Evolutionary conservation across 1,140 invertebrate species (phyloP).

Genomic region (Lucilia sericata): DNA sequence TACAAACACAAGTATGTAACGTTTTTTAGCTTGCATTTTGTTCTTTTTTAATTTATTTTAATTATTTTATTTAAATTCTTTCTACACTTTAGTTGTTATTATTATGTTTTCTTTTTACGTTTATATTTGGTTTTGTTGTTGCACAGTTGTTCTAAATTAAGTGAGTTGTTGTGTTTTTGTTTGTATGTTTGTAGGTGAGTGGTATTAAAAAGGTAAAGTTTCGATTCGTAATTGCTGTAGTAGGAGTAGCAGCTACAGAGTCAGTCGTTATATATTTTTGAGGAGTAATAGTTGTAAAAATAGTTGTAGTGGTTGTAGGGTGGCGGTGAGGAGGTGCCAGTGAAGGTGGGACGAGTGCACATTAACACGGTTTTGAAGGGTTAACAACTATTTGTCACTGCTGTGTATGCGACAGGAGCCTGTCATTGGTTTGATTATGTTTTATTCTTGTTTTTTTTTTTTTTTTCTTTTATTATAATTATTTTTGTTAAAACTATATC

Average conservation of each 20-base stretch:
- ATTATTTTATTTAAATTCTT: not conserved
- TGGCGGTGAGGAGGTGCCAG: conserved; percentile 18
- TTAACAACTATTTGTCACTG: not conserved
- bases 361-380: not conserved
- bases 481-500: not conserved
- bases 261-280: not conserved
- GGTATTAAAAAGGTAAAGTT: not conserved
- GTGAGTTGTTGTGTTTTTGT: not conserved
- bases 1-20: conserved; percentile 85
- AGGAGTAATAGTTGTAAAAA: not conserved
- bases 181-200: not conserved
- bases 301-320: not conserved
- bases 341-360: conserved; percentile 25
- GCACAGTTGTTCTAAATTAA: conserved; percentile 6
- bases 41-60: not conserved
- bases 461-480: not conserved
- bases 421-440: not conserved
- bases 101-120: not conserved
- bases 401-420: not conserved
- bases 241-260: not conserved
- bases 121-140: not conserved
- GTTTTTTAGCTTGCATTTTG: conserved; percentile 91
- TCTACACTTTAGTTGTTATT: not conserved
- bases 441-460: not conserved
- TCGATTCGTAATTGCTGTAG: not conserved